These are phyloP conservation scores for Thymelicus lineola DNA, from an alignment of 2,888 invertebrate species.

Conservation along the genomic window DNA sequence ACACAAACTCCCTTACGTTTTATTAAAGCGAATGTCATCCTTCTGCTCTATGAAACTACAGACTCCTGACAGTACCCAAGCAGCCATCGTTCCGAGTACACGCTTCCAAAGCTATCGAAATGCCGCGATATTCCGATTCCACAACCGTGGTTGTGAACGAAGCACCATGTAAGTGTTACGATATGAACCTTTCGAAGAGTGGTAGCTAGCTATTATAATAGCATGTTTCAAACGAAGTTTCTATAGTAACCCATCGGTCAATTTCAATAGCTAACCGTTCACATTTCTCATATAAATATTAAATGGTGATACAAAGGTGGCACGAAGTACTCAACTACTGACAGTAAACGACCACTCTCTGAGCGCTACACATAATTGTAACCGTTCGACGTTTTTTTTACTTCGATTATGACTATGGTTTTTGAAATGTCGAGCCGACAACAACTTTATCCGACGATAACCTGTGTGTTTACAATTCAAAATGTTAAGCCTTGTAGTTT, in stretches of 20 bases:
- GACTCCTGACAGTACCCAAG: constrained; percentile 49
- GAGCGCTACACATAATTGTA: constrained; percentile 47
- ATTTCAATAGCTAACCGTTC: constrained; percentile 45
- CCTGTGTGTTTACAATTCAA: constrained; percentile 44
- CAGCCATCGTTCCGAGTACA: constrained; percentile 45
- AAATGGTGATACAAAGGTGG: constrained; percentile 48
- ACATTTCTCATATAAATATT: constrained; percentile 68
- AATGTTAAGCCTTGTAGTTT: constrained; percentile 22
- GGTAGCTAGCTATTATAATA: neutral
- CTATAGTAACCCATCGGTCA: constrained; percentile 6
- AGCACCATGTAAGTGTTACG: constrained; percentile 50
- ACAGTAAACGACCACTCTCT: constrained; percentile 48
- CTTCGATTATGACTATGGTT: constrained; percentile 53
- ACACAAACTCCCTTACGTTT: constrained; percentile 28
- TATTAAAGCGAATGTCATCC: constrained; percentile 36
- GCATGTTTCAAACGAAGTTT: neutral
- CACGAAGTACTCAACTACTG: constrained; percentile 42
- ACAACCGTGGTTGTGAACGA: constrained; percentile 63
- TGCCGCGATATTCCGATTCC: constrained; percentile 63
- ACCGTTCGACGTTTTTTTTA: constrained; percentile 28
- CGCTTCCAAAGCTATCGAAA: constrained; percentile 46
- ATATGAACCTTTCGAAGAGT: neutral
- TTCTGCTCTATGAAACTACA: constrained; percentile 45
- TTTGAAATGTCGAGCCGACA: constrained; percentile 77
- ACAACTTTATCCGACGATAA: constrained; percentile 69